Percentiles rank a stretch among this genome's conserved stretches.
Conservation (phyloP, 2,888 invertebrate genomes). For the Melipona bicolor region DNA sequence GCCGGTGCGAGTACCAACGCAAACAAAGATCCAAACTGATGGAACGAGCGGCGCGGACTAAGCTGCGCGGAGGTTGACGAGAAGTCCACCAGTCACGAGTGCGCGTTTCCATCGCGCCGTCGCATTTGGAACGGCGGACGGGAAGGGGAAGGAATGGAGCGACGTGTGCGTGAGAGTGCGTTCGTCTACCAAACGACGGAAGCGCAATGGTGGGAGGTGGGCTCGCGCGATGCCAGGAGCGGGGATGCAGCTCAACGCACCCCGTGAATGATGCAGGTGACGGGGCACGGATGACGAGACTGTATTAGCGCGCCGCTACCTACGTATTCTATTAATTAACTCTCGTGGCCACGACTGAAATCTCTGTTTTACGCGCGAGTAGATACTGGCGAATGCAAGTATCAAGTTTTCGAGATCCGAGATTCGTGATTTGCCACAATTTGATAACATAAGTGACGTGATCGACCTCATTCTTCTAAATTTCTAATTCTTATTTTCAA, state of each 20-base stretch:
- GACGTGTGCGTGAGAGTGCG: conserved; percentile 40
- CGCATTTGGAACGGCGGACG: not conserved
- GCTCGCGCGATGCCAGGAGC: conserved; percentile 47
- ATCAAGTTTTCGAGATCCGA: too few species aligned
- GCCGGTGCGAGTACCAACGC: conserved; percentile 9
- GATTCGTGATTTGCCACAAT: too few species aligned
- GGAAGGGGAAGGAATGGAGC: conserved; percentile 21
- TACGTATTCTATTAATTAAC: conserved; percentile 43
- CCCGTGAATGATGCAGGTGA: conserved; percentile 70
- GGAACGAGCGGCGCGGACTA: conserved; percentile 79
- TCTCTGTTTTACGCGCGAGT: too few species aligned
- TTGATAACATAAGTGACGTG: too few species aligned
- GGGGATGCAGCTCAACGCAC: conserved; percentile 55
- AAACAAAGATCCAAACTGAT: conserved; percentile 63
- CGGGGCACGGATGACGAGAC: conserved; percentile 47
- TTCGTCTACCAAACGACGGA: conserved; percentile 37
- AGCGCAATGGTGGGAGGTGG: conserved; percentile 25
- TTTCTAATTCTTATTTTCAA: too few species aligned
- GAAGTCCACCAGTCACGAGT: conserved; percentile 64
- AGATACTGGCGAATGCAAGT: too few species aligned
- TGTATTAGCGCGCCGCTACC: conserved; percentile 47
- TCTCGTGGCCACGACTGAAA: not conserved
- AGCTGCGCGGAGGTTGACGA: conserved; percentile 73
- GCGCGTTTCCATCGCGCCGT: conserved; percentile 54
- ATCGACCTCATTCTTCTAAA: too few species aligned